A percentile compares a stretch with the other conserved stretches of the same genome.
These are phyloP conservation scores for Lateolabrax maculatus DNA, from an alignment of 2,797 vertebrate species.

Conservation along the genomic window DNA sequence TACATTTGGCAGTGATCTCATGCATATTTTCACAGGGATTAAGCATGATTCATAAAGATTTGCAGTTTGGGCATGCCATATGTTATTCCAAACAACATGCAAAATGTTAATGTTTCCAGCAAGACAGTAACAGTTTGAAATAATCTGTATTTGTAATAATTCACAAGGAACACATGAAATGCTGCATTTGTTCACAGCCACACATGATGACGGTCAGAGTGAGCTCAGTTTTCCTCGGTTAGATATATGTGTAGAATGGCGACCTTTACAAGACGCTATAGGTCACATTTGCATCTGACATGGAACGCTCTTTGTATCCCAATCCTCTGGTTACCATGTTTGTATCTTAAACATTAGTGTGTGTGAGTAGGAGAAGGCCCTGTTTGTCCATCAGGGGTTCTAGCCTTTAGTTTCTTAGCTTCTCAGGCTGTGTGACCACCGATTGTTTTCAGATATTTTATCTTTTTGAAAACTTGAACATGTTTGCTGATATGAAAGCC, in stretches of 20 bases:
- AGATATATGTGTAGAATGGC: background rate
- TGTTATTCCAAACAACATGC: background rate
- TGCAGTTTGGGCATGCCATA: background rate
- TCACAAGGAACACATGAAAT: background rate
- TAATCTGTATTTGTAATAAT: background rate
- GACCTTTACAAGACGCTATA: constrained; percentile 26
- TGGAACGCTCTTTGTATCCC: constrained; percentile 3
- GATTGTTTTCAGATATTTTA: background rate
- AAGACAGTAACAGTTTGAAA: background rate
- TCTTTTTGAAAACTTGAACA: background rate
- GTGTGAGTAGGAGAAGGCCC: background rate
- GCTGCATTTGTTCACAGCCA: background rate
- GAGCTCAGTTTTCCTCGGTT: background rate
- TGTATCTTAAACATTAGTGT: background rate
- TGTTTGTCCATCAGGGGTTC: background rate
- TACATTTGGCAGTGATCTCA: background rate
- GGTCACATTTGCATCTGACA: constrained; percentile 40
- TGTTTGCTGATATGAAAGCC: no score
- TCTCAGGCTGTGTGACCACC: background rate
- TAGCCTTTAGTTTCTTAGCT: background rate
- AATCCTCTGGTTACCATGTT: background rate
- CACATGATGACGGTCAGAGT: background rate
- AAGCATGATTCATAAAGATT: background rate
- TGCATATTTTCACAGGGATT: background rate
- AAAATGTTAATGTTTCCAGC: background rate